Percentiles rank a stretch among this genome's conserved stretches.
Conservation (phyloP, 2,888 invertebrate species). For the Imbricaverruca yamaguchii region DNA sequence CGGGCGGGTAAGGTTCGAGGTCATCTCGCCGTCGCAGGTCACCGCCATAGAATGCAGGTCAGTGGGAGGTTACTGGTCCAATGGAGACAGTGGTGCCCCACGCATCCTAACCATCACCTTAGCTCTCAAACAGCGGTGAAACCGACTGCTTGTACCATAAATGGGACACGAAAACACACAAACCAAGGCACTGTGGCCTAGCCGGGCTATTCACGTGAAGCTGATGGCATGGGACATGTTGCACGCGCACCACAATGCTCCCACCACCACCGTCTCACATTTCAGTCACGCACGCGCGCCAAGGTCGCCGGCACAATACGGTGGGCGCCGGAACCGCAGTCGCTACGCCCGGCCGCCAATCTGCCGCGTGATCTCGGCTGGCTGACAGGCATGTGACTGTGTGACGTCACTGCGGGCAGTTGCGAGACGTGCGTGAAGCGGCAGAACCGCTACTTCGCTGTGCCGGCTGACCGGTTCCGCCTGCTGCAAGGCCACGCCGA, state of each 20-base stretch:
- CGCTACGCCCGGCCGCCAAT: no score
- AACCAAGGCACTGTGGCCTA: no score
- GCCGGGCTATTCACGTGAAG: no score
- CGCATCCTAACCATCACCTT: neutral
- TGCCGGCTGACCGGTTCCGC: slow-evolving; percentile 42
- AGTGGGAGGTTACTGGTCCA: slow-evolving; percentile 30
- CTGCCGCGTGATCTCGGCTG: no score
- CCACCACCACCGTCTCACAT: neutral
- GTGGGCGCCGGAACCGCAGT: no score
- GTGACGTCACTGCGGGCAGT: slow-evolving; percentile 35
- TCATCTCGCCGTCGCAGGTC: slow-evolving; percentile 40
- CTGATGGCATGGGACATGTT: no score
- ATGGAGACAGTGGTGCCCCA: neutral
- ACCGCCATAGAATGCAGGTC: slow-evolving; percentile 45
- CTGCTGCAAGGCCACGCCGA: slow-evolving; percentile 41
- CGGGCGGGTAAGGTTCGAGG: slow-evolving; percentile 43
- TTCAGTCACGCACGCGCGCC: no score
- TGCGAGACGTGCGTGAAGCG: slow-evolving; percentile 48
- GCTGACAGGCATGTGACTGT: neutral
- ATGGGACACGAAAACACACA: no score
- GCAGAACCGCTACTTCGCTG: slow-evolving; percentile 46
- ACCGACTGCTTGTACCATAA: no score
- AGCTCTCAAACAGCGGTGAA: neutral
- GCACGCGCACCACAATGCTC: no score
- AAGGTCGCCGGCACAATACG: neutral